Percentiles rank a stretch among this genome's conserved stretches.
These are phyloP conservation scores for Melanogrammus aeglefinus DNA, from an alignment of 2,797 vertebrate genomes.

Conservation along the genomic window DNA sequence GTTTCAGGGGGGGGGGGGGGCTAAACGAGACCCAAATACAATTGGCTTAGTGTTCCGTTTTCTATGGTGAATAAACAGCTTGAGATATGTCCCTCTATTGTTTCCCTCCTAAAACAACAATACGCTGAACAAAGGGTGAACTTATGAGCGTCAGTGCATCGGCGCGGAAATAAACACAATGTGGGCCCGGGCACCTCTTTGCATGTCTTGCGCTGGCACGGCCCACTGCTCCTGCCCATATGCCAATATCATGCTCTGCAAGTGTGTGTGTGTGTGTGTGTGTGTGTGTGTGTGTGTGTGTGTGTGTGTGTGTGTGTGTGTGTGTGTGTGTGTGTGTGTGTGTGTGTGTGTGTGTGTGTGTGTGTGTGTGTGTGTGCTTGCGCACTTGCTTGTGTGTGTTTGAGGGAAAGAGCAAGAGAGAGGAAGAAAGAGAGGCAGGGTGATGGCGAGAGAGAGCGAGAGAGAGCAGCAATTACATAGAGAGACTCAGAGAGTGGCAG, in stretches of 20 bases:
- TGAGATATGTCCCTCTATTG: constrained; percentile 50
- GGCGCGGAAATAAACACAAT: constrained; percentile 64
- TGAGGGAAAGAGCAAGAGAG: background rate
- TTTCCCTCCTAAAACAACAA: constrained; percentile 61
- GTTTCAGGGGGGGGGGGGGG: constrained; percentile 34
- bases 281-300: background rate
- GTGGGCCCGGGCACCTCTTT: constrained; percentile 45
- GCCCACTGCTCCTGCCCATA: constrained; percentile 31
- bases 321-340: constrained; percentile 16
- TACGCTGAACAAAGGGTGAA: constrained; percentile 60
- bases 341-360: constrained; percentile 8
- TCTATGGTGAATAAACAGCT: constrained; percentile 38
- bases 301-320: constrained; percentile 13
- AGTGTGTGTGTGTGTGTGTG: constrained; percentile 13
- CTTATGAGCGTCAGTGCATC: constrained; percentile 62
- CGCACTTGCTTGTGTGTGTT: constrained; percentile 11
- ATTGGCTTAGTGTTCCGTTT: constrained; percentile 57
- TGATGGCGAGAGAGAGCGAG: background rate
- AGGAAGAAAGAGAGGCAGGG: background rate
- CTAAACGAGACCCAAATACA: constrained; percentile 50
- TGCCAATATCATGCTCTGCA: constrained; percentile 1
- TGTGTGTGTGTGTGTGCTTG: constrained; percentile 10
- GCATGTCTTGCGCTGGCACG: constrained; percentile 48
- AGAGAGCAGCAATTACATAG: background rate
- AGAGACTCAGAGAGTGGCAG: background rate